Evolutionary conservation across 2,797 vertebrate species (phyloP).

Genomic region (Brachyalestes nurse): DNA sequence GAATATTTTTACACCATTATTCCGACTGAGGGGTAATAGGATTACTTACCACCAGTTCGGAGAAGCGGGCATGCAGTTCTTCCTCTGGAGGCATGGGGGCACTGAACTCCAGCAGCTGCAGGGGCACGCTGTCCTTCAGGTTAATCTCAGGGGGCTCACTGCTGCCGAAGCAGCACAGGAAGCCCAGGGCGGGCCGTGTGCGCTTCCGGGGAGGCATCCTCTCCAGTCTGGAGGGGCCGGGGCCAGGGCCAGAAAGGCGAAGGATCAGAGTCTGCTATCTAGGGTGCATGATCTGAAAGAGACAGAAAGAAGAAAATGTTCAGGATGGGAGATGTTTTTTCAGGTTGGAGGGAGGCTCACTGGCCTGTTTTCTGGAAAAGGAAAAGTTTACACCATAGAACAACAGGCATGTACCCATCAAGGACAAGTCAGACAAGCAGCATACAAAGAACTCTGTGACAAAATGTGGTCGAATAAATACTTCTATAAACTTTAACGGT

Average conservation of each 20-base stretch:
- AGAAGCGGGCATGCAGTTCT: conserved; percentile 92
- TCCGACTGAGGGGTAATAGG: neutral
- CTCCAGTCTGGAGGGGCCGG: conserved; percentile 64
- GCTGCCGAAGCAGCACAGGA: conserved; percentile 94
- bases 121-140: conserved; percentile 91
- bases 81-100: conserved; percentile 91
- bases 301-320: conserved; percentile 33
- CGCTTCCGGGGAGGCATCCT: conserved; percentile 95
- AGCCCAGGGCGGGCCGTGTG: conserved; percentile 90
- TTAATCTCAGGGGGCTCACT: conserved; percentile 93
- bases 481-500: neutral
- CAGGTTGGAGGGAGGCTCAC: neutral
- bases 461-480: neutral
- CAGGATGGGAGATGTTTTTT: neutral
- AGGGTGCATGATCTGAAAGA: conserved; percentile 86
- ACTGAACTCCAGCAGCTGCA: conserved; percentile 95
- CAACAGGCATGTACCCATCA: conserved; percentile 2
- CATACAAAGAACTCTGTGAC: neutral
- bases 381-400: neutral
- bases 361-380: neutral
- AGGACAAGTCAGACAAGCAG: conserved; percentile 1
- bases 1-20: too few species aligned
- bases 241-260: conserved; percentile 48
- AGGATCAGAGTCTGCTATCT: conserved; percentile 82
- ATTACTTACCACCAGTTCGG: conserved; percentile 94